phyloP scores from a whole-genome alignment of 2,113 vertebrate genomes.

The Ciconia stormi region DNA sequence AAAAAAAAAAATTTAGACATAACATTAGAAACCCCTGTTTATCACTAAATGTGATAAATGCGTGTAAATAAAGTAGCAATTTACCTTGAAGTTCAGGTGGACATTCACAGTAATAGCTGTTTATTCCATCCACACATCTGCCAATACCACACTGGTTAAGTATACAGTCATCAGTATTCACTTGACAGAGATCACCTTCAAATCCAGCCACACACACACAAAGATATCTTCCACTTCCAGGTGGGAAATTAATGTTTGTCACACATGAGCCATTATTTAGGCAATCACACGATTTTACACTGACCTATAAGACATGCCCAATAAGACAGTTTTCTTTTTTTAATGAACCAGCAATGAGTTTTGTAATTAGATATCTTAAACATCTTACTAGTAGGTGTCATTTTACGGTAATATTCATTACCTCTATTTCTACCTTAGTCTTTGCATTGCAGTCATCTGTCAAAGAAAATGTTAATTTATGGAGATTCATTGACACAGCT shows the following conservation, averaged over 20 bases:
- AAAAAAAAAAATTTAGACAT: neutral
- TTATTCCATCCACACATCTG: slow-evolving; percentile 77
- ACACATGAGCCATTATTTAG: slow-evolving; percentile 84
- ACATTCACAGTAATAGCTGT: slow-evolving; percentile 84
- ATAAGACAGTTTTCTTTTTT: slow-evolving; percentile 17
- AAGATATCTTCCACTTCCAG: slow-evolving; percentile 77
- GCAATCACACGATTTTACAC: slow-evolving; percentile 82
- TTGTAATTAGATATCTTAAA: neutral
- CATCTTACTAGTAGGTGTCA: neutral
- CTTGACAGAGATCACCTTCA: slow-evolving; percentile 80
- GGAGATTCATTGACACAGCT: slow-evolving; percentile 51
- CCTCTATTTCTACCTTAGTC: slow-evolving; percentile 75
- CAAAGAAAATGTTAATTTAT: slow-evolving; percentile 77
- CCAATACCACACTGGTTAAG: slow-evolving; percentile 83
- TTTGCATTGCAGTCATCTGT: slow-evolving; percentile 82
- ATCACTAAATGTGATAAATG: neutral
- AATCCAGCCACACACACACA: slow-evolving; percentile 83
- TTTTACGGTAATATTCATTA: slow-evolving; percentile 59
- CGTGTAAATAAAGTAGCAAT: neutral
- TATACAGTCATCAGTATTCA: slow-evolving; percentile 78
- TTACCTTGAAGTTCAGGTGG: slow-evolving; percentile 82
- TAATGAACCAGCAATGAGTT: neutral
- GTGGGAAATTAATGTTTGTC: slow-evolving; percentile 70
- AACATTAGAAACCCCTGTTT: neutral
- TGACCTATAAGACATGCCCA: slow-evolving; percentile 76